Evolutionary conservation across 2,797 vertebrate species (phyloP), one percentile per base, ranked within the genome.

Genomic region (Kryptolebias ocellatus): DNA sequence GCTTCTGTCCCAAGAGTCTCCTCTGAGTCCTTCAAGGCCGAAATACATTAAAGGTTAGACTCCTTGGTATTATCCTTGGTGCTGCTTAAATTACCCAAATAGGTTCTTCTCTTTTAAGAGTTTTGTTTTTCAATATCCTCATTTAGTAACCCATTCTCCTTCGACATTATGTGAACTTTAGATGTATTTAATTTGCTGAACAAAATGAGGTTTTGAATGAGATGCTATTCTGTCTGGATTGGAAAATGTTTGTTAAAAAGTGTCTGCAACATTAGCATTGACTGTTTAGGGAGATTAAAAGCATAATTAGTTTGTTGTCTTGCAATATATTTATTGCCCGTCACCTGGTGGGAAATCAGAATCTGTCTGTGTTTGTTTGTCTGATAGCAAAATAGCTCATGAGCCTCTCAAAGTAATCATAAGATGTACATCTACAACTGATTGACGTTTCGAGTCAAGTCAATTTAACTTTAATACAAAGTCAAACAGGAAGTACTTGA

Each of bases 91-190:
- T 65, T 46, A 47, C 47, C 34, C 72, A 17, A 47, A 20, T 20
- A 47, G 47, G 18, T 29, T 20, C 6, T 28, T 58, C 29, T 53
- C 28, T 53, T 11, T 5, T 24, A 49, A 58, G 28, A 16, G 15
- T 59, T 37, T 64, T 63, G 16, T 45, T 37, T 67, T 70, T 24
- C 31, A 34, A 12, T 55, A 17, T 64, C 61, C 39, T 58, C 53
- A 18, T 16, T 27, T 37, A 63, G 37, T 27, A 8, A 5, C 37
- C 12, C 20, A 39, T n/a, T 61, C n/a, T 24, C 17, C 53, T 37
- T 34, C 5, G 54, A 20, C 12, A 34, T 61, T 49, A 39, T 52
- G 4, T 46, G 2, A 54, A 29, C 28, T 51, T 12, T 51, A 27
- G 53, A 44, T 67, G 34, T 34, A 39, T 27, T n/a, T 53, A 37